Evolutionary conservation across 2,113 vertebrate genomes (phyloP).

Genomic region (Python bivittatus): DNA sequence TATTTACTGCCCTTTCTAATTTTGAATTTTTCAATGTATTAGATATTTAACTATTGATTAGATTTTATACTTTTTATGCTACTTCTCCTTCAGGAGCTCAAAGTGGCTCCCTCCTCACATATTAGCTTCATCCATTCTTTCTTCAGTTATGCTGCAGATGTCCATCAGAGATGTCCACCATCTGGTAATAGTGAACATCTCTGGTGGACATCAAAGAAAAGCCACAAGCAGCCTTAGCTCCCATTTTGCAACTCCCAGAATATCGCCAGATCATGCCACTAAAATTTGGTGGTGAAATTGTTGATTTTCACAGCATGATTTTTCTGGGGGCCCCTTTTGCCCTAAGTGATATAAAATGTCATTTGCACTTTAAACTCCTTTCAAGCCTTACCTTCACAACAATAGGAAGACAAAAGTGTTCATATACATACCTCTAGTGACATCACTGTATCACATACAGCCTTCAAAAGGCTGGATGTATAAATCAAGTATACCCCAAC

Average conservation of each 20-base stretch:
- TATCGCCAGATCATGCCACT: not conserved
- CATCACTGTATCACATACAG: not conserved
- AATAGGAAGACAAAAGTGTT: not conserved
- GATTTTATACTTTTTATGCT: not conserved
- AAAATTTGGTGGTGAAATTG: not conserved
- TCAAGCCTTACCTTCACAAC: no score
- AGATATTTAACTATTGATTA: not conserved
- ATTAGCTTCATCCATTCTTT: not conserved
- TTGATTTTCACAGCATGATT: not conserved
- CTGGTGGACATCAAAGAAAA: not conserved
- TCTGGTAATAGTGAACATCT: not conserved
- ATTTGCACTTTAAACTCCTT: not conserved
- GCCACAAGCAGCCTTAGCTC: not conserved
- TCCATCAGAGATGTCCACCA: not conserved
- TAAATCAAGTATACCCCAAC: not conserved
- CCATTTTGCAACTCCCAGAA: not conserved
- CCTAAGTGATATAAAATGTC: not conserved
- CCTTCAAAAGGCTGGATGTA: not conserved
- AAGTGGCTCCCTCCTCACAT: not conserved
- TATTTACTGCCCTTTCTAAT: not conserved
- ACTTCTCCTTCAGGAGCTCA: not conserved
- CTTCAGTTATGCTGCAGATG: not conserved
- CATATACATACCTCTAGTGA: not conserved
- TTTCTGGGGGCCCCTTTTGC: not conserved
- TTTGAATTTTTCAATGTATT: not conserved